Conservation (phyloP, 1,140 invertebrate genomes). For the Berghia stephanieae region DNA sequence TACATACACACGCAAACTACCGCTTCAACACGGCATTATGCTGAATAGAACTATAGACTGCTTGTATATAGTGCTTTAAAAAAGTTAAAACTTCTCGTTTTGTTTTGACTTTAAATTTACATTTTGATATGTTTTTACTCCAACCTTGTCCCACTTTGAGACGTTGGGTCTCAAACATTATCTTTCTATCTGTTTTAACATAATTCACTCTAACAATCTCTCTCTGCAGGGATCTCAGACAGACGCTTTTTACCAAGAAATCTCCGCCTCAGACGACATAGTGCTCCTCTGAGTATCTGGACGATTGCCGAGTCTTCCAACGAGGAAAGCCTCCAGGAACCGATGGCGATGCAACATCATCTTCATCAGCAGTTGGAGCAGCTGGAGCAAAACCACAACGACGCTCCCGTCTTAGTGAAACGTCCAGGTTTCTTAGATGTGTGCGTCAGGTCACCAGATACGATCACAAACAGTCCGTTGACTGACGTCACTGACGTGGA, state of each 20-base stretch:
- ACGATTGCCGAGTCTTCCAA: slow-evolving; percentile 20
- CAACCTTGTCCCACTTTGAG: no score
- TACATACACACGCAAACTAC: no score
- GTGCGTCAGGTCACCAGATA: not conserved
- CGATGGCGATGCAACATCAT: not conserved
- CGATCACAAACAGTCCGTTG: no score
- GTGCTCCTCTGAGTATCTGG: slow-evolving; percentile 27
- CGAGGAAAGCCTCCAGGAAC: slow-evolving; percentile 19
- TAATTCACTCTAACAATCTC: not conserved
- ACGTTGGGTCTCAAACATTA: not conserved
- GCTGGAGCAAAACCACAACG: not conserved
- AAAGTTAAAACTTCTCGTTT: no score
- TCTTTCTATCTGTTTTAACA: not conserved
- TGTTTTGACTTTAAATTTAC: no score
- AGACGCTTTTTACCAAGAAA: slow-evolving; percentile 21
- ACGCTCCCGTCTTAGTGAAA: not conserved
- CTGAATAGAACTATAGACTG: no score
- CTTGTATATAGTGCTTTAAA: no score
- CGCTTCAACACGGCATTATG: no score
- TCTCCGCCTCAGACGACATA: slow-evolving; percentile 33
- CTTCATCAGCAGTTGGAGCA: not conserved
- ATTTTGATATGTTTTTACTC: no score
- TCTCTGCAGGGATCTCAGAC: not conserved
- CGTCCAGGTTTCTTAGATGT: not conserved
- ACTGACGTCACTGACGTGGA: no score